Conservation (phyloP, 2,113 vertebrate species). For the Ardeotis arabs region DNA sequence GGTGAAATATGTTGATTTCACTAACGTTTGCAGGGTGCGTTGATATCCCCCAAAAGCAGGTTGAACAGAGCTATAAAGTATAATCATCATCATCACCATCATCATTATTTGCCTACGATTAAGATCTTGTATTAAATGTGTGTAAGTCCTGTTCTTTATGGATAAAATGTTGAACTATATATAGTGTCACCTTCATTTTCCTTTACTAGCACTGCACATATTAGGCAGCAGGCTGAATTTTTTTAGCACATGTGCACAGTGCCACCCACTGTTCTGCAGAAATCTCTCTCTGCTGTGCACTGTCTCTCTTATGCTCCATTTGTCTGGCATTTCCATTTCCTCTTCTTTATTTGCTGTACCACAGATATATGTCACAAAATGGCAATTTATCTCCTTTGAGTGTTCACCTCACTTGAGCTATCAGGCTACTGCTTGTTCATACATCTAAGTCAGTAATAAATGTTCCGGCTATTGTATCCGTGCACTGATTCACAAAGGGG, state of each 20-base stretch:
- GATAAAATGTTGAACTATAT: background rate
- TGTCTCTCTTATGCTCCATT: background rate
- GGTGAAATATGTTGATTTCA: background rate
- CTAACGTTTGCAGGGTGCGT: background rate
- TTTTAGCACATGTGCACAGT: slow-evolving; percentile 29
- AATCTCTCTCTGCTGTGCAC: background rate
- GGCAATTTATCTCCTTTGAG: background rate
- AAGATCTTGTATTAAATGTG: background rate
- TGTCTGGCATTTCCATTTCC: background rate
- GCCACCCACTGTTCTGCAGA: slow-evolving; percentile 40
- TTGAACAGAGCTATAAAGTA: background rate
- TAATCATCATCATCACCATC: background rate
- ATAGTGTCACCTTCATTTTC: slow-evolving; percentile 23
- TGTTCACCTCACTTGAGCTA: background rate
- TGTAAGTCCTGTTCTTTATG: background rate
- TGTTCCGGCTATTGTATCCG: background rate
- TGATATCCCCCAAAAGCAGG: background rate
- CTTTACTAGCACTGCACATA: background rate
- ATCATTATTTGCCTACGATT: background rate
- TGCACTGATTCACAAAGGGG: background rate
- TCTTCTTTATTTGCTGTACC: background rate
- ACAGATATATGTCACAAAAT: background rate
- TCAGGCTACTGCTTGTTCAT: background rate
- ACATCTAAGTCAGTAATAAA: background rate
- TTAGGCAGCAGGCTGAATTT: background rate